Conservation (phyloP, 2,113 vertebrate species). For the Forbesichthys agassizii region DNA sequence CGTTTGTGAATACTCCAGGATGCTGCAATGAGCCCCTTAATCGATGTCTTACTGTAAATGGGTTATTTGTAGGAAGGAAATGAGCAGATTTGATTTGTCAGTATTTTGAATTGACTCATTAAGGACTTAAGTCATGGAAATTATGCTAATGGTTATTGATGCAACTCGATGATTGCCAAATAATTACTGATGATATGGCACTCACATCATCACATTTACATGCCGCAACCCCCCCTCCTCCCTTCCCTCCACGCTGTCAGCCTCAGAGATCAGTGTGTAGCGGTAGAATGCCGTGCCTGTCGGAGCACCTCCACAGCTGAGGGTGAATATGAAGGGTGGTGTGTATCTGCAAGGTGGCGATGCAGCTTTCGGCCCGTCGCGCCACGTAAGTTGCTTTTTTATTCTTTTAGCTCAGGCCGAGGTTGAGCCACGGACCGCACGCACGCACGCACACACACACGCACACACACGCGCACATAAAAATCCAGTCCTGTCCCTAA, state of each 20-base stretch:
- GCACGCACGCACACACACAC: constrained; percentile 20
- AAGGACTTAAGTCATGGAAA: constrained; percentile 55
- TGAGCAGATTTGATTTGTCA: constrained; percentile 70
- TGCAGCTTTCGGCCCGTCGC: constrained; percentile 44
- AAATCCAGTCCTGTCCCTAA: constrained; percentile 42
- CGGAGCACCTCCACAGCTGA: constrained; percentile 34
- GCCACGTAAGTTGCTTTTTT: constrained; percentile 36
- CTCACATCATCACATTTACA: constrained; percentile 69
- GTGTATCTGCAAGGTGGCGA: constrained; percentile 15
- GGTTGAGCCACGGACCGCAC: constrained; percentile 41
- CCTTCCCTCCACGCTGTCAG: constrained; percentile 30
- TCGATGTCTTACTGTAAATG: constrained; percentile 53
- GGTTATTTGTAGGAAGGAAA: constrained; percentile 55
- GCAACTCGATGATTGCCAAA: constrained; percentile 68
- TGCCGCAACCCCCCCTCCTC: constrained; percentile 54
- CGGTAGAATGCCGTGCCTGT: constrained; percentile 9
- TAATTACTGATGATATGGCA: constrained; percentile 70
- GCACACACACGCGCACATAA: constrained; percentile 36
- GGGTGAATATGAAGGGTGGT: background rate
- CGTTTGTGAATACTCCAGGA: background rate
- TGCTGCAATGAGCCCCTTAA: constrained; percentile 5
- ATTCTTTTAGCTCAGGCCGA: constrained; percentile 18
- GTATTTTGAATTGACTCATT: constrained; percentile 65
- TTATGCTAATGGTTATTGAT: constrained; percentile 74
- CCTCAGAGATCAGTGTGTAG: constrained; percentile 21